These are phyloP conservation scores for Micrastur ruficollis DNA, from an alignment of 2,797 vertebrate species.

Conservation along the genomic window DNA sequence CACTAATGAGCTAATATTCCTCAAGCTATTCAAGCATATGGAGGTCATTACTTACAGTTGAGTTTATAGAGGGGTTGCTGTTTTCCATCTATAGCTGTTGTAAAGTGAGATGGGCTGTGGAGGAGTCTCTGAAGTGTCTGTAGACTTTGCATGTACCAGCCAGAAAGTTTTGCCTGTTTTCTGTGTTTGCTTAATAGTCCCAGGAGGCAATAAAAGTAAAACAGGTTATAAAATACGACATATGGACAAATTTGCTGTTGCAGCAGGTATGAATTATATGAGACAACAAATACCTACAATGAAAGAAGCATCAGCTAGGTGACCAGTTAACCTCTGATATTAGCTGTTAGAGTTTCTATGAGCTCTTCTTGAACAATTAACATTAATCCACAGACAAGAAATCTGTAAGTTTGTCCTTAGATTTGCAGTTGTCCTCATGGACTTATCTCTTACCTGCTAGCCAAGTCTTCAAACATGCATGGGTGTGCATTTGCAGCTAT, in stretches of 20 bases:
- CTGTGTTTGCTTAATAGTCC: constrained; percentile 12
- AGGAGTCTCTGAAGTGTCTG: constrained; percentile 12
- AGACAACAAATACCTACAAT: background rate
- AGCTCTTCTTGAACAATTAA: background rate
- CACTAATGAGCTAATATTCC: constrained; percentile 7
- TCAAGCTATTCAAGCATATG: background rate
- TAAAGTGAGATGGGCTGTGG: constrained; percentile 26
- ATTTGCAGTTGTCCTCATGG: background rate
- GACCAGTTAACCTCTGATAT: background rate
- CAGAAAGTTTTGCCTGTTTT: background rate
- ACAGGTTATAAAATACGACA: background rate
- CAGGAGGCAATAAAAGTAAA: constrained; percentile 14
- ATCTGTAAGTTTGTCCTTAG: background rate
- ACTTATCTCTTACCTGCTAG: background rate
- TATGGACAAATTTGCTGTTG: background rate
- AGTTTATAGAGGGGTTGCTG: constrained; percentile 3
- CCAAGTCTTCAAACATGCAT: background rate
- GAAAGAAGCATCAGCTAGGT: background rate
- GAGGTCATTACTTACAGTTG: background rate
- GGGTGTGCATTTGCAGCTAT: background rate
- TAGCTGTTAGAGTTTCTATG: background rate
- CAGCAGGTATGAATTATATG: background rate
- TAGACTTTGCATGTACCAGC: background rate
- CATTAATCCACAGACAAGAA: background rate
- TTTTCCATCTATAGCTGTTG: constrained; percentile 6